Evolutionary conservation across 2,113 vertebrate species (phyloP), one percentile per base, ranked within the genome.

Genomic region (Mustelus asterias): DNA sequence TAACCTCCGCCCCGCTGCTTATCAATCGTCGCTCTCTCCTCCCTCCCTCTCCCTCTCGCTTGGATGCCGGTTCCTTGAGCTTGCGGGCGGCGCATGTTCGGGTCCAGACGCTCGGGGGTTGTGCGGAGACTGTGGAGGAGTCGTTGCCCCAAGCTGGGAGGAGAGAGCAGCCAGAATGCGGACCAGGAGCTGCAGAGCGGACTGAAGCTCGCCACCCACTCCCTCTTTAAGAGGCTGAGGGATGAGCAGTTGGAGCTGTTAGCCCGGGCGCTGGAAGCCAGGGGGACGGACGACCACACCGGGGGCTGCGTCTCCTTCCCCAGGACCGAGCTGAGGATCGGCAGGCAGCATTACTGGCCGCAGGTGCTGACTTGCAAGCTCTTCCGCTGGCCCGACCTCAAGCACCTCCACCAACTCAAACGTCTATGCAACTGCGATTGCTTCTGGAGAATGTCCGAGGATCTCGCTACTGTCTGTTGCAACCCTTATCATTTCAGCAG

Each of bases 401-500:
- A 96, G 1, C 96, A 97, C 0, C 96, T 96, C 0, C 85, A 97
- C 0, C 97, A 98, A 88, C 97, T 98, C 67, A 98, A 97, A 96
- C 96, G 96, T 20, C 96, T 97, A 37, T 96, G 96, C 89, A 96
- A 95, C 94, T 97, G 97, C 93, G 67, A 96, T 83, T 96, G 92
- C 0, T 0, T 89, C 0, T 96, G 96, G 95, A 96, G 89, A 1
- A 54, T 44, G 60, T 95, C 94, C 5, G 44, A 76, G 24, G 97
- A 97, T 0, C 63, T 67, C 0, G 37, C 96, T 0, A 14, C 22
- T 0, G 96, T 97, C 29, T 97, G 97, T 96, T 97, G 97, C n/a
- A 97, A 97, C 95, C 97, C 97, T 4, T 97, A 97, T 65, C 97
- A 97, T 86, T 96, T 97, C 63, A 97, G 97, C 97, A 97, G 97